A percentile compares a stretch with the other conserved stretches of the same genome.
Conservation (phyloP, 1,140 invertebrate species). For the Drosophila bocki region DNA sequence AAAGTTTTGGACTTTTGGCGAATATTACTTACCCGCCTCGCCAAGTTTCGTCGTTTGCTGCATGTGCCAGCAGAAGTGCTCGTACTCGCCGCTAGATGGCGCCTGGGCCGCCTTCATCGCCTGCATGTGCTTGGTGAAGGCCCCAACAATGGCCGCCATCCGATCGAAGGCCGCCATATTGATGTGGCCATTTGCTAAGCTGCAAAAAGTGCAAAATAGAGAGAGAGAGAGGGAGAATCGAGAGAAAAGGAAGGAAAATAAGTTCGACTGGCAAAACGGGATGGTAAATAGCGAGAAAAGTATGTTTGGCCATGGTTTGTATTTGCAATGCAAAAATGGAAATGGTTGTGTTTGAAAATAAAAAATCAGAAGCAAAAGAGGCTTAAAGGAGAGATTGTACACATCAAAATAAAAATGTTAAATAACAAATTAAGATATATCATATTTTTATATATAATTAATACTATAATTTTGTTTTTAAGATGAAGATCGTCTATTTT, state of each 20-base stretch:
- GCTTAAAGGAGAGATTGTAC: not conserved
- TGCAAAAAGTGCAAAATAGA: slow-evolving; percentile 29
- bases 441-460: not conserved
- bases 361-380: not conserved
- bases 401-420: not conserved
- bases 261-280: not conserved
- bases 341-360: not conserved
- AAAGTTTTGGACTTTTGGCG: slow-evolving; percentile 34
- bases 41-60: slow-evolving; percentile 74
- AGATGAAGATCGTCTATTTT: no score
- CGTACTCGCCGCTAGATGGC: slow-evolving; percentile 74
- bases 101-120: slow-evolving; percentile 58
- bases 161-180: slow-evolving; percentile 84
- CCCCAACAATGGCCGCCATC: slow-evolving; percentile 83
- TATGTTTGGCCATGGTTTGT: slow-evolving; percentile 9
- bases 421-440: not conserved
- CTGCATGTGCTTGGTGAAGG: slow-evolving; percentile 83
- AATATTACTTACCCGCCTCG: slow-evolving; percentile 75
- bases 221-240: not conserved
- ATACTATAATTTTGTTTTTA: no score
- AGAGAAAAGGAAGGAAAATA: slow-evolving; percentile 4
- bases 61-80: slow-evolving; percentile 76
- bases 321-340: slow-evolving; percentile 34
- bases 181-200: slow-evolving; percentile 83
- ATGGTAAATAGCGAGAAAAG: slow-evolving; percentile 15